phyloP scores from a whole-genome alignment of 2,797 vertebrate species.

The Sebastes taczanowskii region DNA sequence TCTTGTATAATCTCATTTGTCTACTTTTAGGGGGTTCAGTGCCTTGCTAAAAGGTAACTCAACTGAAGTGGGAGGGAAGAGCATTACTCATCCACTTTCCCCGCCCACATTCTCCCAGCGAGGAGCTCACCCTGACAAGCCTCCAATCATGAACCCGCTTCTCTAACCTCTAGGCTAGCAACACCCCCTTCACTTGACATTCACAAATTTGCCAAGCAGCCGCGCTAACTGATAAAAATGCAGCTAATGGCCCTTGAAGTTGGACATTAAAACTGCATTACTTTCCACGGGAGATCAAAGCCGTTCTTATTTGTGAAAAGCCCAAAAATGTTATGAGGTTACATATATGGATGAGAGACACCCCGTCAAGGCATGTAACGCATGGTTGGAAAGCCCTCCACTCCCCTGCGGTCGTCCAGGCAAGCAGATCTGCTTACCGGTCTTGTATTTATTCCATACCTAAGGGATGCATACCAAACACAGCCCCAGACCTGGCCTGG shows the following conservation, averaged over 20 bases:
- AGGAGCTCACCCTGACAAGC: slow-evolving; percentile 28
- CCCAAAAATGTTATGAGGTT: slow-evolving; percentile 75
- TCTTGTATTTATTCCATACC: slow-evolving; percentile 77
- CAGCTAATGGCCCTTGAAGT: slow-evolving; percentile 78
- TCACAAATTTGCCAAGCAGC: slow-evolving; percentile 49
- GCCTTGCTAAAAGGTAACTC: slow-evolving; percentile 63
- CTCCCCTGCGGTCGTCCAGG: slow-evolving; percentile 51
- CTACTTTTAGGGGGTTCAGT: background rate
- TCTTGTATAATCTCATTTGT: slow-evolving; percentile 23
- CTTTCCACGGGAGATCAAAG: slow-evolving; percentile 82
- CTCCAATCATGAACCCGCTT: slow-evolving; percentile 48
- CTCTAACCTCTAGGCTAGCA: slow-evolving; percentile 38
- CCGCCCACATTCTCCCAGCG: slow-evolving; percentile 45
- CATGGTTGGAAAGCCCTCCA: slow-evolving; percentile 50
- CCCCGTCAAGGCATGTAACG: slow-evolving; percentile 68
- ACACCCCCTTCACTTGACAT: slow-evolving; percentile 55
- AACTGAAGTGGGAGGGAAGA: slow-evolving; percentile 8
- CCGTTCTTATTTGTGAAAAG: slow-evolving; percentile 75
- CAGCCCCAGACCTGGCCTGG: slow-evolving; percentile 79
- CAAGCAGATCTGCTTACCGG: slow-evolving; percentile 69
- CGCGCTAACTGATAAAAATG: slow-evolving; percentile 72
- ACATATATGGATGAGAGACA: slow-evolving; percentile 77
- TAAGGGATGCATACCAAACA: slow-evolving; percentile 87
- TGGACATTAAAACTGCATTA: slow-evolving; percentile 78
- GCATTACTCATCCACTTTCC: slow-evolving; percentile 42